Evolutionary conservation across 1,140 invertebrate genomes (phyloP).

Genomic region (Musca domestica): DNA sequence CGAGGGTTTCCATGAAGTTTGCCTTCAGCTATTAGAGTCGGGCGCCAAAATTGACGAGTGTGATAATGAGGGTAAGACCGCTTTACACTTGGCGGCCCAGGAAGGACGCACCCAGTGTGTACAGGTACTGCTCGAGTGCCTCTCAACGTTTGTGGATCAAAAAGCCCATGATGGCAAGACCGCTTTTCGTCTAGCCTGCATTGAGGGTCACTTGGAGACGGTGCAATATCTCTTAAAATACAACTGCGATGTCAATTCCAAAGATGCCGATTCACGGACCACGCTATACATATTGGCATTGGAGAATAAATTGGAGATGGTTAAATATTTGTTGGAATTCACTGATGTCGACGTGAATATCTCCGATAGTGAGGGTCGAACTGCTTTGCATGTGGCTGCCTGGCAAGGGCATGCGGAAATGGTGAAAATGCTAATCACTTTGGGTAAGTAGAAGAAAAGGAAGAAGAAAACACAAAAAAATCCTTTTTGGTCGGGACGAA

Average conservation of each 20-base stretch:
- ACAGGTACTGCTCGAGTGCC: slow-evolving; percentile 48
- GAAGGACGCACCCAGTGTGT: slow-evolving; percentile 66
- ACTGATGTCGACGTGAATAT: slow-evolving; percentile 81
- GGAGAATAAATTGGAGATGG: slow-evolving; percentile 85
- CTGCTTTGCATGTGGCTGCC: slow-evolving; percentile 86
- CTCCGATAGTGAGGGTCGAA: slow-evolving; percentile 86
- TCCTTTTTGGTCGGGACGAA: not conserved
- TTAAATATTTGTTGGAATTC: slow-evolving; percentile 74
- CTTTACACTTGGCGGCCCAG: slow-evolving; percentile 84
- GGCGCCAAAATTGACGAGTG: slow-evolving; percentile 87
- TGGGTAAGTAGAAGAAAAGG: slow-evolving; percentile 51
- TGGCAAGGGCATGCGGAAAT: slow-evolving; percentile 83
- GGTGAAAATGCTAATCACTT: slow-evolving; percentile 78
- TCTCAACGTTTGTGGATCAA: slow-evolving; percentile 69
- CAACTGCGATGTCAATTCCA: slow-evolving; percentile 84
- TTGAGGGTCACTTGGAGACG: slow-evolving; percentile 73
- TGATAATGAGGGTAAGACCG: slow-evolving; percentile 92
- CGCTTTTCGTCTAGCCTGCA: slow-evolving; percentile 69
- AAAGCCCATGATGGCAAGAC: slow-evolving; percentile 92
- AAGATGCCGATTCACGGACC: slow-evolving; percentile 88
- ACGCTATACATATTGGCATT: slow-evolving; percentile 89
- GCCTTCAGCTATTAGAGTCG: slow-evolving; percentile 82
- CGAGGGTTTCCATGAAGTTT: slow-evolving; percentile 86
- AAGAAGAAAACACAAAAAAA: not conserved
- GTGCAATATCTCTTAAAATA: slow-evolving; percentile 70